A percentile compares a stretch with the other conserved stretches of the same genome.
phyloP scores from a whole-genome alignment of 2,113 vertebrate species.

The Cyphomyrus discorhynchus region DNA sequence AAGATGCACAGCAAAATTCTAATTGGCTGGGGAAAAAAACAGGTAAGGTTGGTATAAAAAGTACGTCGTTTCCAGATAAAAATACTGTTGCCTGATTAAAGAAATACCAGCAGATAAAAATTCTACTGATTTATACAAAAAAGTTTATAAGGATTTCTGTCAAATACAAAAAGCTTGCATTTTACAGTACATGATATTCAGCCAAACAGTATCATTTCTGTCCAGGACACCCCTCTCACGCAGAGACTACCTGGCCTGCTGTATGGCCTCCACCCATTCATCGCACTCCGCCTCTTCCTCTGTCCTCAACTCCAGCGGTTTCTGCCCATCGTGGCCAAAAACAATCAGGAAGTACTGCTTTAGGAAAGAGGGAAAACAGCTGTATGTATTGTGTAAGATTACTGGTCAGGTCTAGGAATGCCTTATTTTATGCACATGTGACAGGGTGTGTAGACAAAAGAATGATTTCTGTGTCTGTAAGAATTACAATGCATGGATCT shows the following conservation, averaged over 20 bases:
- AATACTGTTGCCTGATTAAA: not conserved
- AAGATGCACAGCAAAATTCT: not conserved
- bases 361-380: slow-evolving; percentile 34
- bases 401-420: not conserved
- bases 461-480: not conserved
- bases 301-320: slow-evolving; percentile 87
- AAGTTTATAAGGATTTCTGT: not conserved
- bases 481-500: not conserved
- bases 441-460: not conserved
- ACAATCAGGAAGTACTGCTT: slow-evolving; percentile 92
- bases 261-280: slow-evolving; percentile 96
- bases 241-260: slow-evolving; percentile 82
- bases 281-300: slow-evolving; percentile 88
- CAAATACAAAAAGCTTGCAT: not conserved
- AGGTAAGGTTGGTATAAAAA: not conserved
- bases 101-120: not conserved
- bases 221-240: not conserved
- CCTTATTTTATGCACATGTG: not conserved
- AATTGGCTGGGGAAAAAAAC: not conserved
- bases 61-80: not conserved
- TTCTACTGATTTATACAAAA: not conserved
- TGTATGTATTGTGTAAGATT: not conserved
- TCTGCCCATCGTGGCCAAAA: slow-evolving; percentile 95
- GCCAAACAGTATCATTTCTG: not conserved
- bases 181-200: not conserved